phyloP scores from a whole-genome alignment of 2,797 vertebrate species.

The Neomorphus geoffroyi region DNA sequence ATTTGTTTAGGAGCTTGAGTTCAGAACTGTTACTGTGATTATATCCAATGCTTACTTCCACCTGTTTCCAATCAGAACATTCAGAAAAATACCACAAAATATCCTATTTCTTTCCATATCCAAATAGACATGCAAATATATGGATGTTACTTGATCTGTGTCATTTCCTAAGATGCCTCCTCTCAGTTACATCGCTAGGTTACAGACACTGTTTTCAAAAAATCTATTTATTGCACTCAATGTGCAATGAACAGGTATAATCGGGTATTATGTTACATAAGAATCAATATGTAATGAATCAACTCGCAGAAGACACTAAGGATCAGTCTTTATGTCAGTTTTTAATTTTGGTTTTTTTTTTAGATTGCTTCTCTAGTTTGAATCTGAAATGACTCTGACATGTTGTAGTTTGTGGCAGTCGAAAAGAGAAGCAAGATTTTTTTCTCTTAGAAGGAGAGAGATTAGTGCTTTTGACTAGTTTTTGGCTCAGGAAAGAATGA shows the following conservation, averaged over 20 bases:
- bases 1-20: not conserved
- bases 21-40: not conserved
- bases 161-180: not conserved
- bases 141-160: not conserved
- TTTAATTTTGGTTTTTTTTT: slow-evolving; percentile 9
- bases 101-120: not conserved
- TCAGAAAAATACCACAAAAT: not conserved
- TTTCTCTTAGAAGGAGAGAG: not conserved
- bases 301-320: not conserved
- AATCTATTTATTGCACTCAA: not conserved
- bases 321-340: not conserved
- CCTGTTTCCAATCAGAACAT: not conserved
- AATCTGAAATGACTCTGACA: not conserved
- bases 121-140: not conserved
- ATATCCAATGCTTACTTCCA: not conserved
- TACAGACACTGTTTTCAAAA: not conserved
- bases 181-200: not conserved
- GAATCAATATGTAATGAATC: not conserved
- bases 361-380: not conserved
- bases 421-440: not conserved
- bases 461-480: not conserved
- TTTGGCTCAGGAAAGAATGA: not conserved
- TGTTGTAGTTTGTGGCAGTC: not conserved
- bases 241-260: not conserved
- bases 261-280: not conserved